Base-by-base conservation (phyloP, 2,113 vertebrate genomes). In the Todiramphus chloris region DNA sequence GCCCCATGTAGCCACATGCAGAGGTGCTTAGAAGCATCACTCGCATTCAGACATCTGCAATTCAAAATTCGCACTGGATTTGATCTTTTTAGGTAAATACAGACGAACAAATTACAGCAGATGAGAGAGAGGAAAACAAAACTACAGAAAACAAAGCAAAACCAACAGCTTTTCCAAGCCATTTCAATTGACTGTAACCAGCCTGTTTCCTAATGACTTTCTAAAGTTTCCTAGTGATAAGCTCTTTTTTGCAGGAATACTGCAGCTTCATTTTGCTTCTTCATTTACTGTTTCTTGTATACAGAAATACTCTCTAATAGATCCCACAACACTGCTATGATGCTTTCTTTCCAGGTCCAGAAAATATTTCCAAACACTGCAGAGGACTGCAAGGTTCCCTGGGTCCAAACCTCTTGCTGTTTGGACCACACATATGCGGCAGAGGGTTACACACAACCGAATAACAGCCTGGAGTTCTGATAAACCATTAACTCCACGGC, bases 51-150 rank as follows among this genome's bases (percentile, higher is more conserved):
- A 50, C 3, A 82, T 19, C 39, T 3, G 1, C 10, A 68, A 82
- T 84, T 67, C 50, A 27, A 89, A 88, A 63, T 37, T 39, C 19
- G 43, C 20, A 37, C 3, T 13, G 14, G 16, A 87, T 73, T 72
- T 68, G 4, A 28, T 53, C 9, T 73, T 86, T 80, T 51, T 37
- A 67, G 14, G 5, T 72, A 56, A 50, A 77, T 73, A 39, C 3
- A 51, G 31, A 10, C 81, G 14, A 84, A 77, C 18, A 85, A 72
- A 58, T 83, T 83, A 58, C 20, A 89, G 55, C 48, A 86, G 31
- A 75, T 33, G 13, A 25, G 5, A 27, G 16, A 1, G 11, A 50
- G 1, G 1, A 2, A 5, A 44, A 17, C 15, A 15, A 44, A 37
- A 19, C 8, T 43, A 43, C 43, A 43, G 10, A 10, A 44, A 9